Evolutionary conservation across 2,113 vertebrate species (phyloP).

Genomic region (Quiscalus mexicanus): DNA sequence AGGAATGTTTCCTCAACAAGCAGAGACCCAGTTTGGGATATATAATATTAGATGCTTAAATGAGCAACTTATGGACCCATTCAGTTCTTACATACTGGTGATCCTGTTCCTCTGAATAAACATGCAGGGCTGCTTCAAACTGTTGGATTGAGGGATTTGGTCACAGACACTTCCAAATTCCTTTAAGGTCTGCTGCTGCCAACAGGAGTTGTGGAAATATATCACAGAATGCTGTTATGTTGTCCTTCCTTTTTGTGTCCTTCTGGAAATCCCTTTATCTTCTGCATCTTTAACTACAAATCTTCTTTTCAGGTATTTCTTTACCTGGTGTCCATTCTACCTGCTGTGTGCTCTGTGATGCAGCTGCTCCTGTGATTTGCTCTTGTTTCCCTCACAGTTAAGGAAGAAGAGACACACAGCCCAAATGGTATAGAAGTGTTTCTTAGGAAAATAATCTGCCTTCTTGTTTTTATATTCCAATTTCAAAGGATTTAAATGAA

Average conservation of each 20-base stretch:
- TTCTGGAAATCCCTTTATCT: background rate
- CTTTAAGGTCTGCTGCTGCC: background rate
- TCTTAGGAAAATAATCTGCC: background rate
- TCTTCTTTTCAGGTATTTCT: background rate
- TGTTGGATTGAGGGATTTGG: background rate
- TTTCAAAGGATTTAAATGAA: background rate
- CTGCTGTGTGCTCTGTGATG: background rate
- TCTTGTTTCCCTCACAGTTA: background rate
- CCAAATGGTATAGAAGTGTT: background rate
- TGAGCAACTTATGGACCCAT: background rate
- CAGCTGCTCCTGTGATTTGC: background rate
- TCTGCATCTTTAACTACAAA: background rate
- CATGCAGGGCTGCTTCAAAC: fast-evolving
- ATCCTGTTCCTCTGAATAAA: background rate
- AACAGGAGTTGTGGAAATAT: background rate
- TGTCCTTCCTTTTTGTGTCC: background rate
- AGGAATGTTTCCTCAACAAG: background rate
- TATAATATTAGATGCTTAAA: background rate
- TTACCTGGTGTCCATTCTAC: fast-evolving
- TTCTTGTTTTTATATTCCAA: background rate
- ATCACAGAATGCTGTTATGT: background rate
- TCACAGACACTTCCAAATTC: background rate
- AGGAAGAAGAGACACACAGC: background rate
- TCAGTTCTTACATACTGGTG: background rate
- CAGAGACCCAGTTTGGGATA: background rate